Percentiles rank a stretch among this genome's conserved stretches.
Conservation (phyloP, 2,113 vertebrate genomes). For the Pedionomus torquatus region DNA sequence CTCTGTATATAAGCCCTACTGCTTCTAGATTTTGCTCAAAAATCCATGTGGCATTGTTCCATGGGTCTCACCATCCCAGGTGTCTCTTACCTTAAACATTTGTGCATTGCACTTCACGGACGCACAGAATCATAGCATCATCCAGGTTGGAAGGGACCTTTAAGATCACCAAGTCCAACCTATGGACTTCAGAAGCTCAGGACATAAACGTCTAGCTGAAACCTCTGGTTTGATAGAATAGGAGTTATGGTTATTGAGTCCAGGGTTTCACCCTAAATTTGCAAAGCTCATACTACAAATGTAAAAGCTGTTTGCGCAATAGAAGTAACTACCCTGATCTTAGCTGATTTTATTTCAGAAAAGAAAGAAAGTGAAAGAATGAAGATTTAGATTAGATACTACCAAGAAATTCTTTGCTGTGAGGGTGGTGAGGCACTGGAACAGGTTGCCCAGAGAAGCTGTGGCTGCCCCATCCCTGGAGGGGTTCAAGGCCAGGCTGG, state of each 20-base stretch:
- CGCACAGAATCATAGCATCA: not conserved
- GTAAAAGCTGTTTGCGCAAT: not conserved
- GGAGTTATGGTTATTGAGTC: not conserved
- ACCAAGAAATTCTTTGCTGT: no score
- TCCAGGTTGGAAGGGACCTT: not conserved
- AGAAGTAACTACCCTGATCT: not conserved
- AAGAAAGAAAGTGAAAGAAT: not conserved
- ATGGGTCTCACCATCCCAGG: not conserved
- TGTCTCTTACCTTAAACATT: not conserved
- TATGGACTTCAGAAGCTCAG: not conserved
- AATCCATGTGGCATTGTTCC: not conserved
- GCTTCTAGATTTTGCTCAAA: not conserved
- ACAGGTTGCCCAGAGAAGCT: no score
- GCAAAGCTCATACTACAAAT: not conserved
- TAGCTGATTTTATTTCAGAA: not conserved
- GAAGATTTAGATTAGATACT: no score
- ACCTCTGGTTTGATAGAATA: not conserved
- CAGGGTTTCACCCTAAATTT: not conserved
- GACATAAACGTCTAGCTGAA: not conserved
- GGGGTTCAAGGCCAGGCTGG: no score
- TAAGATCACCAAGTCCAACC: not conserved
- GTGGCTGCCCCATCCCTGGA: no score
- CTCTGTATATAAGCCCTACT: not conserved
- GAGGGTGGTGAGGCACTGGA: no score
- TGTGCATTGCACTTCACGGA: not conserved